Base-by-base conservation (phyloP, 2,797 vertebrate species). In the Chiroxiphia lanceolata region DNA sequence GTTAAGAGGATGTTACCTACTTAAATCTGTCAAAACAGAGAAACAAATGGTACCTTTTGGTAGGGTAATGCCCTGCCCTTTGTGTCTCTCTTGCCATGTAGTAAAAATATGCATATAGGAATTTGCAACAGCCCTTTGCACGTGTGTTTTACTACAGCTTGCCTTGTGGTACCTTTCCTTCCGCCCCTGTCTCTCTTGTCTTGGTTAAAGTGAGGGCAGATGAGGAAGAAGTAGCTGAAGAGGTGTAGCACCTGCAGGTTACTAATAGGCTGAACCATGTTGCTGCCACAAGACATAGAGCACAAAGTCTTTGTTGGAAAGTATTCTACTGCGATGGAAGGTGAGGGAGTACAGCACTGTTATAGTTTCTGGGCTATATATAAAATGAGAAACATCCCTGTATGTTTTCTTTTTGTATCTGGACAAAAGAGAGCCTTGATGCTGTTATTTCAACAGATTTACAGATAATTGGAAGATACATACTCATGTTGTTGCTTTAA, bases 161-260 rank as follows among this genome's bases (percentile, higher is more conserved):
- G 11, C 34, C 27, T 59, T 69, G 36, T 27, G 31, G 15, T 78
- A 27, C 26, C 13, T 40, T 29, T 42, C 8, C 33, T 8, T 42
- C 13, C 26, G 19, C 10, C 4, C 1, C 3, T 2, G 1, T 54
- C 6, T 75, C n/a, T 65, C 36, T 71, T 19, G 3, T 47, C 34
- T 51, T 51, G 22, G 6, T 59, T 59, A 76, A 26, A 31, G 6
- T 21, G 27, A 82, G 82, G n/a, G 27, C 38, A 76, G 42, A 12
- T 57, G 23, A 61, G 67, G 60, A 89, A 4, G 25, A 48, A 36
- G 23, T 26, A 11, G 26, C 34, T 70, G 29, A 40, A 44, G 44
- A 61, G 21, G 3, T 77, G 11, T 20, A 56, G 57, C 25, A 29
- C 33, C 27, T 79, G 42, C n/a, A 68, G 36, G 10, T 15, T 80